Evolutionary conservation across 2,113 vertebrate genomes (phyloP).

Genomic region (Laticauda colubrina): DNA sequence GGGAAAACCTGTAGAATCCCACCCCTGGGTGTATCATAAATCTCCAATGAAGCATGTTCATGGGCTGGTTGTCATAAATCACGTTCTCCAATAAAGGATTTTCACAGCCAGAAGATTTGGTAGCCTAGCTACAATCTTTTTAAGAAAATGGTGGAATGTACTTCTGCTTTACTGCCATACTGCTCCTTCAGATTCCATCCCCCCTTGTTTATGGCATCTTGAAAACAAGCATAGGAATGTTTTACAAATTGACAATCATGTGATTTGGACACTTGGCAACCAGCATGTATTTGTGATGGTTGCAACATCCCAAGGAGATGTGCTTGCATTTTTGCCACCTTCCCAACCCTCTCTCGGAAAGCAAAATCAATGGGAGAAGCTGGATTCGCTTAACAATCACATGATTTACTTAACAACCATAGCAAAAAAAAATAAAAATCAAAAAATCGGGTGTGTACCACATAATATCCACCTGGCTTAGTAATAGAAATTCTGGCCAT

Average conservation of each 20-base stretch:
- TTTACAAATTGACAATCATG: neutral
- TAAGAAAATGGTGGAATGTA: too few relatives aligned
- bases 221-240: too few relatives aligned
- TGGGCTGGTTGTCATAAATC: too few relatives aligned
- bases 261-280: neutral
- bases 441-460: neutral
- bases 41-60: too few relatives aligned
- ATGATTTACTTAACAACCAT: neutral
- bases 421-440: neutral
- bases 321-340: neutral
- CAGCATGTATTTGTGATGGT: neutral
- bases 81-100: too few relatives aligned
- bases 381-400: neutral
- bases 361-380: neutral
- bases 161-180: too few relatives aligned
- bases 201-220: too few relatives aligned
- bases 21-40: too few relatives aligned
- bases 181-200: too few relatives aligned
- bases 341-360: neutral
- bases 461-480: neutral
- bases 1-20: too few relatives aligned
- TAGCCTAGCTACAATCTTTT: too few relatives aligned
- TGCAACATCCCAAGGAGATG: neutral
- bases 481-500: neutral
- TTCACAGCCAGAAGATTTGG: too few relatives aligned